A percentile compares a stretch with the other conserved stretches of the same genome.
These are phyloP conservation scores for Cnemophilus loriae DNA, from an alignment of 2,113 vertebrate species.

Conservation along the genomic window DNA sequence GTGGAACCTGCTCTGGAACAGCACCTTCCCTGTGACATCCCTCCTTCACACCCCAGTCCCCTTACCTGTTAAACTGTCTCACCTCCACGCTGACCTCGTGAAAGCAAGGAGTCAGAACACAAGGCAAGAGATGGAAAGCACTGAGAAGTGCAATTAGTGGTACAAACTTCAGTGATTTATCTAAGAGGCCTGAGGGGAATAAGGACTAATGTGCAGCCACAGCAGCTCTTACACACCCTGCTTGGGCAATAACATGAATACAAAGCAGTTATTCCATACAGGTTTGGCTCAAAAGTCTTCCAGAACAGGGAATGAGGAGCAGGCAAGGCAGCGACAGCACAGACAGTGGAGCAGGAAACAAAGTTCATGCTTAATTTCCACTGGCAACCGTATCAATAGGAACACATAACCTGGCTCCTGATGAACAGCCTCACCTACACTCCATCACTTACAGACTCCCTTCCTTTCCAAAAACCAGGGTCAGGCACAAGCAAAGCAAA, in stretches of 20 bases:
- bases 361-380: not conserved
- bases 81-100: rapidly evolving
- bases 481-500: not conserved
- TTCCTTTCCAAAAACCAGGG: not conserved
- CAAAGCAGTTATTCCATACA: not conserved
- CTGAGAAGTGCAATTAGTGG: not conserved
- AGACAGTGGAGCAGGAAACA: not conserved
- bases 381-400: not conserved
- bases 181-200: not conserved
- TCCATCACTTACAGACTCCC: not conserved
- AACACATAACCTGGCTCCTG: not conserved
- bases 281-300: not conserved
- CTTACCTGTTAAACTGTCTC: not conserved
- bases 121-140: not conserved
- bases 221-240: not conserved
- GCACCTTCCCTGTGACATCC: not conserved
- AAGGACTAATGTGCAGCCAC: not conserved
- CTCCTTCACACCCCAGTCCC: not conserved
- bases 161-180: not conserved
- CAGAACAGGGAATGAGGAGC: not conserved
- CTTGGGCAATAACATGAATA: not conserved
- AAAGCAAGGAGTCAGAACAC: not conserved
- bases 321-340: not conserved
- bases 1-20: not conserved
- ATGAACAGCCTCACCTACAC: not conserved